A percentile compares a stretch with the other conserved stretches of the same genome.
Evolutionary conservation across 1,140 invertebrate genomes (phyloP).

Genomic region (Hydropsyche tenuis): DNA sequence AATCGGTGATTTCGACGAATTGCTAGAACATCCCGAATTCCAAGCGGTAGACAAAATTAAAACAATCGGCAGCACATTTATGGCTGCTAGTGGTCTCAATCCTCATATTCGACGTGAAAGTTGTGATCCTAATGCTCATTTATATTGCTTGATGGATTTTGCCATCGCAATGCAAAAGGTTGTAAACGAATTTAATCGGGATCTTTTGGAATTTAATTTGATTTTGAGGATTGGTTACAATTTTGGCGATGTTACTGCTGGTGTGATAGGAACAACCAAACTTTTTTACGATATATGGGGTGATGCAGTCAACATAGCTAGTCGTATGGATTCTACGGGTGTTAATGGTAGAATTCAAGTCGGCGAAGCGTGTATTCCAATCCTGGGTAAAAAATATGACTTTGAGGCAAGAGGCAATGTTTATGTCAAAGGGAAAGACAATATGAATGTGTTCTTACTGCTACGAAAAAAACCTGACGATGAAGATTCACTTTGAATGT

Average conservation of each 20-base stretch:
- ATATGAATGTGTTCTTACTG: slow-evolving; percentile 88
- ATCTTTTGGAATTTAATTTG: slow-evolving; percentile 87
- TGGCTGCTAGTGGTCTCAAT: slow-evolving; percentile 95
- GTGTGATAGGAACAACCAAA: slow-evolving; percentile 95
- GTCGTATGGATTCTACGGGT: slow-evolving; percentile 93
- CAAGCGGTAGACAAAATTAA: slow-evolving; percentile 96
- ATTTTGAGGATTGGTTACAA: slow-evolving; percentile 87
- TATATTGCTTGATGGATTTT: slow-evolving; percentile 88
- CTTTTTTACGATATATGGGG: slow-evolving; percentile 99
- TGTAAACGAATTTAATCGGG: slow-evolving; percentile 86
- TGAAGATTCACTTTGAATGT: slow-evolving; percentile 28
- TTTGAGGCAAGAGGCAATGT: slow-evolving; percentile 86
- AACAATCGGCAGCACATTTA: slow-evolving; percentile 96
- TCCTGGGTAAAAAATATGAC: slow-evolving; percentile 73
- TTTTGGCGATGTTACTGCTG: slow-evolving; percentile 91
- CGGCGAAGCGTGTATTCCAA: slow-evolving; percentile 72
- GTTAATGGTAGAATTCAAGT: slow-evolving; percentile 87
- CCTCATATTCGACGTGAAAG: slow-evolving; percentile 70
- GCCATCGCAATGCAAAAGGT: slow-evolving; percentile 86
- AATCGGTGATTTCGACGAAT: slow-evolving; percentile 93
- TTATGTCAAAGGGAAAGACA: slow-evolving; percentile 94
- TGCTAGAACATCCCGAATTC: slow-evolving; percentile 82
- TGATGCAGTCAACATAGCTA: slow-evolving; percentile 96
- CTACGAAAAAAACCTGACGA: slow-evolving; percentile 60
- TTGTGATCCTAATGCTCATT: slow-evolving; percentile 74